Evolutionary conservation across 1,140 invertebrate species (phyloP), one percentile per base, ranked within the genome.

Genomic region (Zaprionus capensis): DNA sequence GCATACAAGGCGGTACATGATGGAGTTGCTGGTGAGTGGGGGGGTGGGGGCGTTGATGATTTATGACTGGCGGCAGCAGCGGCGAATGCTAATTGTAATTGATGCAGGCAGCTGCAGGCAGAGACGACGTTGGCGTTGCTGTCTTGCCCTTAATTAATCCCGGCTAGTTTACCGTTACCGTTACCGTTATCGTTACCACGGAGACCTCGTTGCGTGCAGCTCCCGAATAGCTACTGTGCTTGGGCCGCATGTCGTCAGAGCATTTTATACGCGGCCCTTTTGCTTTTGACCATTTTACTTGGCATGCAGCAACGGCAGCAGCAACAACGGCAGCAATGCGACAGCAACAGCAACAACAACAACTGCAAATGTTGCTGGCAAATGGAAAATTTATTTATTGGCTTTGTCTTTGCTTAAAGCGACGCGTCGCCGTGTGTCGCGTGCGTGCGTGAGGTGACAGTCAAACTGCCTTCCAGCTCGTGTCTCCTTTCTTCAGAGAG

Each of bases 231-330:
- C 69, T 68, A 80, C 78, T 80, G 78, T 80, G 58, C 64, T 38
- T 41, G 61, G 63, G 53, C 64, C 64, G 74, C 57, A 41, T n/a
- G 53, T 22, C 38, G 61, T 9, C 44, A 36, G 2, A 55, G 14
- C 69, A 56, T 77, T 80, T 80, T 80, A 76, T 78, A 78, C 57
- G 68, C 31, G 56, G 55, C 55, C 71, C 28, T 38, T 31, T 67
- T 38, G 44, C 24, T 41, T 56, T 38, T 56, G 51, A 46, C 14
- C 28, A 44, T 38, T 69, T 44, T 63, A 71, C 56, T 76, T 76
- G 56, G 72, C 72, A 71, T 70, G 53, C 72, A 75, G 49, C 46
- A 15, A 24, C 36, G 17, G 31, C 44, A 15, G 31, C 15, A 57
- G 17, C 28, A 28, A 2, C 6, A 31, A 3, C 31, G 9, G 3